Conservation (phyloP, 2,888 invertebrate species). For the Epinotia nisella region DNA sequence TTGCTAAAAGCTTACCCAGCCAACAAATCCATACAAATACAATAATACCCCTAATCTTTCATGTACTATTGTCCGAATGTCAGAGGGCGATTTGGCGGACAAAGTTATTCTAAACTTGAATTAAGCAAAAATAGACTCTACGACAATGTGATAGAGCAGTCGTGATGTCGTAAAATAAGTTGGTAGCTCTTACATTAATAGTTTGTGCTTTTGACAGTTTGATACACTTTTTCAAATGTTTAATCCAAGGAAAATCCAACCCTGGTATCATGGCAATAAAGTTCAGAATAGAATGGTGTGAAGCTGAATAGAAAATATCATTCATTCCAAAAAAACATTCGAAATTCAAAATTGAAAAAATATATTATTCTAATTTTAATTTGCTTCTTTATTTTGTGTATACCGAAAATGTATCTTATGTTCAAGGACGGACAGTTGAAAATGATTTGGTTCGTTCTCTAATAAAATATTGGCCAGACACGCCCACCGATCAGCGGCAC, state of each 20-base stretch:
- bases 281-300: neutral
- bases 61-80: conserved; percentile 51
- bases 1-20: conserved; percentile 13
- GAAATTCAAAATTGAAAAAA: conserved; percentile 21
- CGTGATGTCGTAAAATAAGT: neutral
- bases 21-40: conserved; percentile 42
- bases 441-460: conserved; percentile 10
- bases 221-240: conserved; percentile 18
- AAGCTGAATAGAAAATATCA: neutral
- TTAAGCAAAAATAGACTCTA: neutral
- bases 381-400: neutral
- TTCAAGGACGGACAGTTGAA: neutral
- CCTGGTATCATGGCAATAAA: neutral
- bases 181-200: conserved; percentile 38
- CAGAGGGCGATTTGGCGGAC: conserved; percentile 48
- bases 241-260: conserved; percentile 31
- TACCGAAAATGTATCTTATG: conserved; percentile 1
- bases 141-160: neutral
- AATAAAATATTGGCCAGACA: conserved; percentile 30
- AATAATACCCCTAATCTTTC: conserved; percentile 50
- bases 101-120: neutral
- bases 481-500: conserved; percentile 25
- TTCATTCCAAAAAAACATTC: conserved; percentile 11
- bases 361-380: conserved; percentile 1
- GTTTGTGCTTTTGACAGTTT: conserved; percentile 49